Conservation (phyloP, 2,113 vertebrate genomes). For the Rhombomys opimus region DNA sequence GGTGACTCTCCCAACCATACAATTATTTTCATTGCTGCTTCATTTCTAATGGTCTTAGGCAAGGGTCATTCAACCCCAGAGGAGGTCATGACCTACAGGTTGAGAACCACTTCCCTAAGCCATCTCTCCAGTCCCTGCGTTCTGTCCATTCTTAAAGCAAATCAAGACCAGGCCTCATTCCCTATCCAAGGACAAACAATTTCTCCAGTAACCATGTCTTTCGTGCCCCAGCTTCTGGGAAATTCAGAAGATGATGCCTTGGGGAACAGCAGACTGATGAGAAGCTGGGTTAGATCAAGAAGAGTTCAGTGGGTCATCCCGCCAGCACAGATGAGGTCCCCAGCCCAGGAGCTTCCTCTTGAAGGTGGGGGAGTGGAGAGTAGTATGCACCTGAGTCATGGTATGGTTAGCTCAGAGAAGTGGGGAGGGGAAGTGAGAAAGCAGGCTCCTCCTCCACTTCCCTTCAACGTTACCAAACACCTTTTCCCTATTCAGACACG, state of each 20-base stretch:
- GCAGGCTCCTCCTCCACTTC: conserved; percentile 43
- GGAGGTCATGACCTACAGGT: background rate
- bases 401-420: background rate
- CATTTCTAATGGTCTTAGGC: background rate
- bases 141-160: background rate
- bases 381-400: background rate
- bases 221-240: background rate
- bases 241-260: background rate
- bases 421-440: background rate
- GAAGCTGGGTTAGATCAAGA: background rate
- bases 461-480: background rate
- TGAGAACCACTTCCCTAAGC: background rate
- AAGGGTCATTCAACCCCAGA: background rate
- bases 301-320: background rate
- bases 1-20: background rate
- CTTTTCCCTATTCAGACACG: background rate
- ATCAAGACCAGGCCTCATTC: background rate
- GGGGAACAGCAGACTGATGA: background rate
- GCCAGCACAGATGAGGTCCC: background rate
- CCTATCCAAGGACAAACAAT: background rate
- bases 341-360: background rate
- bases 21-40: background rate
- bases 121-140: background rate
- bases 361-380: no score
- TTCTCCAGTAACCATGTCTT: background rate